Evolutionary conservation across 2,113 vertebrate species (phyloP).

Genomic region (Pogona vitticeps): DNA sequence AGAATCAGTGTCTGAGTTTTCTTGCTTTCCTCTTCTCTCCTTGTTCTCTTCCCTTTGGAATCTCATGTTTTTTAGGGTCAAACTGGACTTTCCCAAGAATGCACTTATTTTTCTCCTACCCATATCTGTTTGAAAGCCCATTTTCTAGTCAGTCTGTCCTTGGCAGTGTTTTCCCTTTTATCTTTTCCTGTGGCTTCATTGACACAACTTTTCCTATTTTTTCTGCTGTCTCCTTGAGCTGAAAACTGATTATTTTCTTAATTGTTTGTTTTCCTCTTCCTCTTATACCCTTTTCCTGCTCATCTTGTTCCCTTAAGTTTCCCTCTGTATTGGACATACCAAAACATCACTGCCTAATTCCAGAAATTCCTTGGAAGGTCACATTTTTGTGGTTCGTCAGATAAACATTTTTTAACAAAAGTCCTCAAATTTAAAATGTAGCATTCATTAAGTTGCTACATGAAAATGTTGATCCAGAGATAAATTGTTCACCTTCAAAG

Average conservation of each 20-base stretch:
- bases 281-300: background rate
- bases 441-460: conserved; percentile 22
- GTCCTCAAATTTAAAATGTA: conserved; percentile 30
- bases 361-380: background rate
- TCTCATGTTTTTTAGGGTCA: too few relatives aligned
- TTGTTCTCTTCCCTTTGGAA: too few relatives aligned
- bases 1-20: too few relatives aligned
- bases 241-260: background rate
- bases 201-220: background rate
- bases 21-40: too few relatives aligned
- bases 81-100: too few relatives aligned
- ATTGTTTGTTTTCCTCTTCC: background rate
- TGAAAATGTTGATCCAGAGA: conserved; percentile 24
- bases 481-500: background rate
- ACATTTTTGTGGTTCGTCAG: background rate
- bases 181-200: background rate
- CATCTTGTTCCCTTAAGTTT: background rate
- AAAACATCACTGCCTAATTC: background rate
- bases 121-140: background rate
- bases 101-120: background rate
- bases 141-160: background rate
- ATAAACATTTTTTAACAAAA: background rate
- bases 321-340: background rate
- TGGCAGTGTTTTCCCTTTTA: background rate
- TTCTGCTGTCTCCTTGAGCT: background rate